Evolutionary conservation across 2,888 invertebrate species (phyloP), one percentile per base, ranked within the genome.

Genomic region (Cephus sareptanus): DNA sequence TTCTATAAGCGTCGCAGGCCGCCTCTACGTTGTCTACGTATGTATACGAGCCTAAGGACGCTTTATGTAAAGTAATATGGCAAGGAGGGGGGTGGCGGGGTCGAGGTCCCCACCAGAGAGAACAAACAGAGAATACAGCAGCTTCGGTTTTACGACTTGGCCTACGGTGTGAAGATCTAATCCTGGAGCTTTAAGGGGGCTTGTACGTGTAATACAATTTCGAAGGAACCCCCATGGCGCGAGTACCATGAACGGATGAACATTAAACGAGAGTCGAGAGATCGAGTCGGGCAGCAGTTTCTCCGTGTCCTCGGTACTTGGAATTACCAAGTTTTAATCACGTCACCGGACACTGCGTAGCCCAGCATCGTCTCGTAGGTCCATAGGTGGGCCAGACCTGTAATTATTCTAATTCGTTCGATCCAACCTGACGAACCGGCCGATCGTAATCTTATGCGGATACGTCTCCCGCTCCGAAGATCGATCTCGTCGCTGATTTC

Each of bases 1-100:
- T 75, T 40, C 76, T 23, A 34, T 31, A 37, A 56, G 31, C 37
- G 73, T 69, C 33, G 9, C 23, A 73, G 74, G 74, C 69, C 35
- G 75, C 34, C 68, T 75, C 40, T 23, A 75, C 73, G 76, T 71
- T 71, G 75, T 37, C 73, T 73, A 73, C 73, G 77, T 80, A 35
- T 69, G 68, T 74, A 31, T 76, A 77, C 73, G 35, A 40, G 33
- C 69, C 40, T 56, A 56, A 15, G 40, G 40, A 56, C 40, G 40
- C 23, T 56, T 56, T 56, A 56, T 56, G 40, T 56, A 56, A 56
- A 56, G 40, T 56, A 56, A 56, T 56, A 9, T 56, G 40, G 1
- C 2, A 23, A 0, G 40, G 35, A 3, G 35, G 35, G 11, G 12
- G 35, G 35, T 3, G 12, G 40, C 6, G 23, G 23, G 23, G 1